Evolutionary conservation across 1,140 invertebrate genomes (phyloP).

Genomic region (Galleria mellonella): DNA sequence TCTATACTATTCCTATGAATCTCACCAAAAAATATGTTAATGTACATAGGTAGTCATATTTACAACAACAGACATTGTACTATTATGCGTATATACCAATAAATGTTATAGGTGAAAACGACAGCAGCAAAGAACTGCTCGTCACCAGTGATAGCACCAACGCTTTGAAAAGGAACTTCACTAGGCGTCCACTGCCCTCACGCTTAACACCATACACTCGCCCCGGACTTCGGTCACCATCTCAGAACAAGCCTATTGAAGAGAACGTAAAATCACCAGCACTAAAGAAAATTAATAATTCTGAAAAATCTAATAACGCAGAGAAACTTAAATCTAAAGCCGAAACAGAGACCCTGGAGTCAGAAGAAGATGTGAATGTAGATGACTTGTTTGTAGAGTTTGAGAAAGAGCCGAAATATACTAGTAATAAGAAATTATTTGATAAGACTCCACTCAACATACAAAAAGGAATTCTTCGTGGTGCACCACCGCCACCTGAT

Average conservation of each 20-base stretch:
- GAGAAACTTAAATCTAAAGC: not conserved
- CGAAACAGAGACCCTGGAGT: slow-evolving; percentile 8
- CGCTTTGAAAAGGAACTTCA: slow-evolving; percentile 46
- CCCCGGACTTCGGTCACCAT: slow-evolving; percentile 18
- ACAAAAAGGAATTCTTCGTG: too few species aligned
- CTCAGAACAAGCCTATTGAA: slow-evolving; percentile 5
- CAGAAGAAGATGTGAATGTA: slow-evolving; percentile 17
- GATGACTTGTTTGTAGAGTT: slow-evolving; percentile 23
- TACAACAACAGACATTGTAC: too few species aligned
- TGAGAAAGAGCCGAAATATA: slow-evolving; percentile 11
- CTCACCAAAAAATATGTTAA: too few species aligned
- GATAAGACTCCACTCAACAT: not conserved
- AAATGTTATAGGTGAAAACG: slow-evolving; percentile 25
- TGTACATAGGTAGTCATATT: too few species aligned
- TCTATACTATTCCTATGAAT: too few species aligned
- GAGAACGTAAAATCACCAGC: not conserved
- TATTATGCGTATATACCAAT: too few species aligned
- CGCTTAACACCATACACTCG: slow-evolving; percentile 46
- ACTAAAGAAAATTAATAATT: not conserved
- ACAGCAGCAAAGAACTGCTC: slow-evolving; percentile 57
- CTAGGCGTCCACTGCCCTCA: slow-evolving; percentile 43
- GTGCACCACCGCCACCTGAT: too few species aligned
- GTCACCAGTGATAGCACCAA: slow-evolving; percentile 59
- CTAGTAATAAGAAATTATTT: not conserved
- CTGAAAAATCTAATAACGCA: slow-evolving; percentile 1